These are phyloP conservation scores for Rhinopomastus cyanomelas DNA, from an alignment of 2,113 vertebrate species.

Conservation along the genomic window DNA sequence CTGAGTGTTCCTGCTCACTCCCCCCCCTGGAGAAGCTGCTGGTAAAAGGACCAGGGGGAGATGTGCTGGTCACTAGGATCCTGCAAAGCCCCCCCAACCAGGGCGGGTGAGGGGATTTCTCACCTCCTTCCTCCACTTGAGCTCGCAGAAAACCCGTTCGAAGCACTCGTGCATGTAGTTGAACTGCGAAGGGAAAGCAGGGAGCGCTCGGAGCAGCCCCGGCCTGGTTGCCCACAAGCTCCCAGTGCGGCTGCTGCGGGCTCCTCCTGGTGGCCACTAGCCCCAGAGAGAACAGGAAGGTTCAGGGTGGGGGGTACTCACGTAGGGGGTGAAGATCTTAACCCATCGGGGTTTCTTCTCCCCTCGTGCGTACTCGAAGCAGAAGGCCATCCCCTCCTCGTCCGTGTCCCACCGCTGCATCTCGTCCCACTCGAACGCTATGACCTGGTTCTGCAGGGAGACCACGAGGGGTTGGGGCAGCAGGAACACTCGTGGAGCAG, in stretches of 20 bases:
- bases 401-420: constrained; percentile 99
- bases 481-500: background rate
- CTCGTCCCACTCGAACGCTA: constrained; percentile 93
- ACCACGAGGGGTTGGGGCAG: background rate
- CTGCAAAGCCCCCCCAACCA: background rate
- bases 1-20: rapidly evolving
- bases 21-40: background rate
- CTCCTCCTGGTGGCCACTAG: constrained; percentile 42
- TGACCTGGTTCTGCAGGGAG: constrained; percentile 89
- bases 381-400: constrained; percentile 98
- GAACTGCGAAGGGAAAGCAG: constrained; percentile 75
- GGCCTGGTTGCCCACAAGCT: background rate
- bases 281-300: background rate
- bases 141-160: constrained; percentile 96
- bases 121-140: constrained; percentile 99
- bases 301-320: constrained; percentile 68
- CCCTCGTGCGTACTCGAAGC: constrained; percentile 92
- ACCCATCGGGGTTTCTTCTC: constrained; percentile 98
- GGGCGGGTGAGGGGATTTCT: background rate
- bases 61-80: rapidly evolving
- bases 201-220: background rate
- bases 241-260: background rate
- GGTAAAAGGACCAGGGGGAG: background rate
- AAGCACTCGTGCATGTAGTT: constrained; percentile 99
- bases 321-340: constrained; percentile 88